Percentiles rank a stretch among this genome's conserved stretches.
These are phyloP conservation scores for Nycticryphes semicollaris DNA, from an alignment of 2,113 vertebrate genomes.

Conservation along the genomic window DNA sequence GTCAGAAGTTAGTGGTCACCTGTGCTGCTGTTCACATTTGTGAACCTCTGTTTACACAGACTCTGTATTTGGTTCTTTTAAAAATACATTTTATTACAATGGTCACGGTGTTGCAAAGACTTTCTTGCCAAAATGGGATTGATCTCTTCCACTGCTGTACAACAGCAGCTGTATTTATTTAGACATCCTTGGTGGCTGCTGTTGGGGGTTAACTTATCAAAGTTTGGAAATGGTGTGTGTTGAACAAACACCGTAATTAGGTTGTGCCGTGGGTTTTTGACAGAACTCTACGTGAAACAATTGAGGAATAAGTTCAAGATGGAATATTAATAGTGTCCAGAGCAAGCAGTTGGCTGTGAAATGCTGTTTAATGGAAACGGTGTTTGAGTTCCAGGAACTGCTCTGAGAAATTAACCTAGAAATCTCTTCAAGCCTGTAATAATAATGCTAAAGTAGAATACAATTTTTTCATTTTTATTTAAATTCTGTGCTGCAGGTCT, in stretches of 20 bases:
- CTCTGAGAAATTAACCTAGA: neutral
- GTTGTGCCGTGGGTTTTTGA: neutral
- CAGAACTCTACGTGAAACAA: neutral
- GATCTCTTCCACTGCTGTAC: neutral
- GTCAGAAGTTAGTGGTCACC: neutral
- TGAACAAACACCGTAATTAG: neutral
- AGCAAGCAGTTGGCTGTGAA: neutral
- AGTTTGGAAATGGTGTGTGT: neutral
- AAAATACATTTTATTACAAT: neutral
- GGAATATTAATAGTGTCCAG: neutral
- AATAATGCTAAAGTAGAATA: neutral
- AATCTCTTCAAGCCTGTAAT: neutral
- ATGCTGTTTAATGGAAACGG: neutral
- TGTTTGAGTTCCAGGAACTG: neutral
- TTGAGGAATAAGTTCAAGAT: neutral
- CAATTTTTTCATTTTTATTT: neutral
- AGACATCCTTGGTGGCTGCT: neutral
- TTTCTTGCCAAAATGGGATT: neutral
- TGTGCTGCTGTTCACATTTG: neutral
- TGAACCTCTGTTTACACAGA: neutral
- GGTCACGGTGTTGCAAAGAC: neutral
- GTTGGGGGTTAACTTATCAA: neutral
- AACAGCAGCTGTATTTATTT: neutral
- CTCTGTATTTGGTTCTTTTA: neutral
- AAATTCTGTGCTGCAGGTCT: neutral